phyloP scores from a whole-genome alignment of 2,113 vertebrate species.

The Sturnira hondurensis region DNA sequence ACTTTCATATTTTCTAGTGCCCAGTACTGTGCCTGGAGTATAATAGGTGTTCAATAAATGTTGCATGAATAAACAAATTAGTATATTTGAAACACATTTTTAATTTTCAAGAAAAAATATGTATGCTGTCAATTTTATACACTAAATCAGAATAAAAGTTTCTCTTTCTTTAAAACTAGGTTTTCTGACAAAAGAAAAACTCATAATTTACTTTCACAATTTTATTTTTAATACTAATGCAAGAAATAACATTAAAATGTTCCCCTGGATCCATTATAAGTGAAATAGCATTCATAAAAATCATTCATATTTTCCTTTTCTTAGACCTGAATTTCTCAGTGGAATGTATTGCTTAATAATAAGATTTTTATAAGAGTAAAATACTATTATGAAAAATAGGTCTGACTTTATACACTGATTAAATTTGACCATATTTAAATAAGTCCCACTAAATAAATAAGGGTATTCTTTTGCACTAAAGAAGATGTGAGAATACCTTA shows the following conservation, averaged over 20 bases:
- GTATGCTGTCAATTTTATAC: neutral
- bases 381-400: constrained; percentile 22
- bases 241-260: neutral
- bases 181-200: constrained; percentile 11
- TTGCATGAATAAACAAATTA: neutral
- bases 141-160: neutral
- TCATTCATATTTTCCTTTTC: constrained; percentile 3
- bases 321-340: constrained; percentile 1
- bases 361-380: constrained; percentile 7
- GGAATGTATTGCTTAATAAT: constrained; percentile 26
- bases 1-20: neutral
- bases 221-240: neutral
- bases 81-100: neutral
- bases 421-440: constrained; percentile 5
- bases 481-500: neutral
- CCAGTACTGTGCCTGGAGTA: neutral
- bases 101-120: neutral
- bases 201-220: neutral
- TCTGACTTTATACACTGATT: neutral
- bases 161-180: neutral
- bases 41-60: neutral
- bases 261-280: neutral
- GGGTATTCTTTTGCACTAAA: neutral
- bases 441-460: neutral
- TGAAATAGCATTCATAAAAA: constrained; percentile 1